Evolutionary conservation across 23 tunicate species (phyloP).

Genomic region (Halocynthia aurantium): DNA sequence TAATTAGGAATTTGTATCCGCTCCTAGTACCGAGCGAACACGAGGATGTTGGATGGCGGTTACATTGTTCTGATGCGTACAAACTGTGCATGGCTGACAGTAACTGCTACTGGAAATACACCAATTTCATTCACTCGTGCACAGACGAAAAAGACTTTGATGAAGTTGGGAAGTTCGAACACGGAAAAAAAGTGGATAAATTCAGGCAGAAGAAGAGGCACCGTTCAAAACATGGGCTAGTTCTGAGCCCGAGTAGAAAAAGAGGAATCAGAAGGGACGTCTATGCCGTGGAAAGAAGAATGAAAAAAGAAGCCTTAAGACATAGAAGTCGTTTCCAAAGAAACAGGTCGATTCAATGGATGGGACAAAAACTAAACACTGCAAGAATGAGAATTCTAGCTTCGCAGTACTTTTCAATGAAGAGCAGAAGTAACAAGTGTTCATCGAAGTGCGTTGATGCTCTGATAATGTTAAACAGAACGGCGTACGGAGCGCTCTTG

Average conservation of each 20-base stretch:
- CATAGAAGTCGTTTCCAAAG: background rate
- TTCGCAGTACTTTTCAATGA: slow-evolving; percentile 12
- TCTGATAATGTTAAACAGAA: slow-evolving; percentile 51
- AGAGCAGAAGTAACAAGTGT: slow-evolving; percentile 20
- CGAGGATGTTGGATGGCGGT: slow-evolving; percentile 10
- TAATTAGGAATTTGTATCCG: slow-evolving; percentile 30
- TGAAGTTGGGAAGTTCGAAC: background rate
- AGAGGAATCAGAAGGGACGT: background rate
- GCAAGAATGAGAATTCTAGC: background rate
- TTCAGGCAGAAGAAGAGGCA: background rate
- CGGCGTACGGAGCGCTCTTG: slow-evolving; percentile 49
- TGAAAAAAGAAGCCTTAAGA: slow-evolving; percentile 2
- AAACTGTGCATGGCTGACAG: slow-evolving; percentile 56
- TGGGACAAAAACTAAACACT: slow-evolving; percentile 44
- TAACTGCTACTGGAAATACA: slow-evolving; percentile 50
- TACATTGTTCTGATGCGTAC: slow-evolving; percentile 62
- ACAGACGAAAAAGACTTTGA: slow-evolving; percentile 1
- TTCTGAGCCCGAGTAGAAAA: background rate
- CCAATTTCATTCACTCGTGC: slow-evolving; percentile 52
- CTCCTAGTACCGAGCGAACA: background rate
- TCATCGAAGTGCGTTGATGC: slow-evolving; percentile 47
- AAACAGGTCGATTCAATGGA: slow-evolving; percentile 33
- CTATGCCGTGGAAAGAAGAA: background rate
- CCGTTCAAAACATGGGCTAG: background rate
- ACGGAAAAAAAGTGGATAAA: background rate